A percentile compares a stretch with the other conserved stretches of the same genome.
These are phyloP conservation scores for Coelogynopora nodosa DNA, from an alignment of 2,888 invertebrate species.

Conservation along the genomic window DNA sequence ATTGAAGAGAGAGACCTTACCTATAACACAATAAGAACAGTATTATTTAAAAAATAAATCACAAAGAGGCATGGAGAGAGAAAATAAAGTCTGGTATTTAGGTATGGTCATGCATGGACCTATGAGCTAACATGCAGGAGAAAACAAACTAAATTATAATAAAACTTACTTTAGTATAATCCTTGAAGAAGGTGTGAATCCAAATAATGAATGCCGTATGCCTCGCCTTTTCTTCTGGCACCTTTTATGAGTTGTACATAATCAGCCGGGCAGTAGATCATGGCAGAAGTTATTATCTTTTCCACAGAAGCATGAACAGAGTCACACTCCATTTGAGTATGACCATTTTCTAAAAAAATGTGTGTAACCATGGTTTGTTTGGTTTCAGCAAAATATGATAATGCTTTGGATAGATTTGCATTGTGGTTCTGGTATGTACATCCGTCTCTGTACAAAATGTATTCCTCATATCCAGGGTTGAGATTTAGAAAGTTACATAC, in stretches of 20 bases:
- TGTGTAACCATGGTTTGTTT: neutral
- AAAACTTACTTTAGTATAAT: neutral
- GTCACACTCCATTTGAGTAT: neutral
- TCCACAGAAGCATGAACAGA: neutral
- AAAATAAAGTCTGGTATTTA: neutral
- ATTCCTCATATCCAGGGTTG: neutral
- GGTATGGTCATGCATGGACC: neutral
- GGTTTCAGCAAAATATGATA: neutral
- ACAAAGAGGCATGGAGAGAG: neutral
- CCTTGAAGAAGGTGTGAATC: neutral
- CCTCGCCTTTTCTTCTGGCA: neutral
- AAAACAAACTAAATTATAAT: neutral
- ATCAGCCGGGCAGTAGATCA: neutral
- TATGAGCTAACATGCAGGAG: neutral
- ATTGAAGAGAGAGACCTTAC: constrained; percentile 14
- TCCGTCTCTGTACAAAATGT: neutral
- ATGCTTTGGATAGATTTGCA: neutral
- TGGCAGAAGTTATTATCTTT: neutral
- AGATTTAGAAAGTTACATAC: neutral
- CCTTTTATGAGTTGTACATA: neutral
- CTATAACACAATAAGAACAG: constrained; percentile 16
- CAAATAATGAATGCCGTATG: neutral
- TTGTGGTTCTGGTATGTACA: neutral
- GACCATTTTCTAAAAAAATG: neutral
- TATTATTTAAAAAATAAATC: neutral